phyloP scores from a whole-genome alignment of 2,113 vertebrate species.

The Paratilapia polleni region DNA sequence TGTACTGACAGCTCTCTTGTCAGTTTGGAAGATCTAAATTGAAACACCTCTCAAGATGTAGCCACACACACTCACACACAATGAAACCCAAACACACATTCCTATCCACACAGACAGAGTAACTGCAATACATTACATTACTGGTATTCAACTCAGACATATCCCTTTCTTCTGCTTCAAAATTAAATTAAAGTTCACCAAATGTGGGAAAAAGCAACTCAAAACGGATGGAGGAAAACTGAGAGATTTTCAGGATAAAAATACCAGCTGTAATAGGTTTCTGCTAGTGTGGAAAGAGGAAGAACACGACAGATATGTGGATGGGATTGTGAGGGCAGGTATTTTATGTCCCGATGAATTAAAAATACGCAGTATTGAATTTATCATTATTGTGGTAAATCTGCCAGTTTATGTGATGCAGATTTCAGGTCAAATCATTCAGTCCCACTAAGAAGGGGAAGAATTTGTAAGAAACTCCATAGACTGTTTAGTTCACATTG shows the following conservation, averaged over 20 bases:
- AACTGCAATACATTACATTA: slow-evolving; percentile 12
- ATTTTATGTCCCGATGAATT: not conserved
- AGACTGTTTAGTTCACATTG: not conserved
- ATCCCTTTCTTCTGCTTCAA: slow-evolving; percentile 28
- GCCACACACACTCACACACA: not conserved
- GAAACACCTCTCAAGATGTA: slow-evolving; percentile 19
- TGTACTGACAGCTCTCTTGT: slow-evolving; percentile 18
- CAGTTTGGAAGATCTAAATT: slow-evolving; percentile 16
- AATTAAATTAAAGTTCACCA: slow-evolving; percentile 46
- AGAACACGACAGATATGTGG: not conserved
- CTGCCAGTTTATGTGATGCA: not conserved
- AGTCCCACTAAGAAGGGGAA: not conserved
- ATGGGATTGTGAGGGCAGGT: not conserved
- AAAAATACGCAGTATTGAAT: not conserved
- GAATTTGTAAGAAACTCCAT: not conserved
- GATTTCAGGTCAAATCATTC: not conserved
- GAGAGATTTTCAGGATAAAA: slow-evolving; percentile 33
- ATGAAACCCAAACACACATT: not conserved
- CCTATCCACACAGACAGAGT: not conserved
- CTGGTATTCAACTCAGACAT: slow-evolving; percentile 9
- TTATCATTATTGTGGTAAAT: not conserved
- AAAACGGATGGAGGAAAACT: not conserved
- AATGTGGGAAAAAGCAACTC: not conserved
- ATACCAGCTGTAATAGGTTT: slow-evolving; percentile 24
- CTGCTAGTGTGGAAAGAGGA: not conserved